Evolutionary conservation across 2,888 invertebrate species (phyloP).

Genomic region (Trimorus sp.): DNA sequence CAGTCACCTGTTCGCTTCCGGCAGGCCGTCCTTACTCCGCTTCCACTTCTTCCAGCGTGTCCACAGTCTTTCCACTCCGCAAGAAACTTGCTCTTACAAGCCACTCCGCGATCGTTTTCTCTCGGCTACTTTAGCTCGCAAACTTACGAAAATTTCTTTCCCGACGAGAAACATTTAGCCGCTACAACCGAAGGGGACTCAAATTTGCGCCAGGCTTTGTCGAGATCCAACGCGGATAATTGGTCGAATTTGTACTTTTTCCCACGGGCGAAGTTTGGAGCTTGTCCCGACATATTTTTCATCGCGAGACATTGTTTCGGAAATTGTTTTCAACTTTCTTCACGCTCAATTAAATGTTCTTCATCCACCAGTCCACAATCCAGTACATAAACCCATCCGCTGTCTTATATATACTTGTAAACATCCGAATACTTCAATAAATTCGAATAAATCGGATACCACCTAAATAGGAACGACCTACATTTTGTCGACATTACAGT

Average conservation of each 20-base stretch:
- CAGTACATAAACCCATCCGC: too few relatives aligned
- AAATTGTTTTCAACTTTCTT: too few relatives aligned
- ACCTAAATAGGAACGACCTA: too few relatives aligned
- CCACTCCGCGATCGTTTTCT: constrained; percentile 56
- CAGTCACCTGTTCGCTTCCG: constrained; percentile 82
- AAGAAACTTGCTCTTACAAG: constrained; percentile 58
- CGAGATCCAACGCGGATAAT: background rate
- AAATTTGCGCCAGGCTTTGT: constrained; percentile 30
- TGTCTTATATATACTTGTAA: too few relatives aligned
- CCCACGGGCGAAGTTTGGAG: too few relatives aligned
- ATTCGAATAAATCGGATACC: too few relatives aligned
- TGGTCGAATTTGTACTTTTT: background rate
- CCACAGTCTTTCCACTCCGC: constrained; percentile 55
- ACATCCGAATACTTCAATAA: too few relatives aligned
- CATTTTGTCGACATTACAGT: too few relatives aligned
- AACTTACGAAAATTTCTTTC: constrained; percentile 56
- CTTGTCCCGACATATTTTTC: too few relatives aligned
- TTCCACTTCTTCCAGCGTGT: constrained; percentile 58
- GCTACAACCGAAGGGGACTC: constrained; percentile 30
- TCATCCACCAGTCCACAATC: too few relatives aligned
- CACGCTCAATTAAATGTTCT: too few relatives aligned
- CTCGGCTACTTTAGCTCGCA: constrained; percentile 52
- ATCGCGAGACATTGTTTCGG: too few relatives aligned
- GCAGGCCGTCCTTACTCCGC: constrained; percentile 74
- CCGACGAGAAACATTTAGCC: constrained; percentile 36